Evolutionary conservation across 2,113 vertebrate species (phyloP), one percentile per base, ranked within the genome.

Genomic region (Hepsetus odoe): DNA sequence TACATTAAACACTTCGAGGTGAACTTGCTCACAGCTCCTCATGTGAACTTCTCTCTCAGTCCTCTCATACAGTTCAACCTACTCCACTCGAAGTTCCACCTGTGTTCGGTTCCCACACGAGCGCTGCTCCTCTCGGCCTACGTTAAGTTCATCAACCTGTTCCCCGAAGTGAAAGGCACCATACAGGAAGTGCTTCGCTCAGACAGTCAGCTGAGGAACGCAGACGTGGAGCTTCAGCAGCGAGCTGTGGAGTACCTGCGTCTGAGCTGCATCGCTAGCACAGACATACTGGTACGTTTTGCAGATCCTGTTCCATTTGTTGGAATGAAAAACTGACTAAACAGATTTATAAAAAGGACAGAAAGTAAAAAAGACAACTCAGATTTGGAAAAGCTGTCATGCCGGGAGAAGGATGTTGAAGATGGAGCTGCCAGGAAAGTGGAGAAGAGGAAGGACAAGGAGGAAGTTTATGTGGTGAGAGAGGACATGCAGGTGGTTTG

Each of bases 131-230:
- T 97, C 74, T 97, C 96, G 0, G 95, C 96, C 76, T 97, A 97
- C 86, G 96, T 97, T 91, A 97, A 97, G 87, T 97, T 97, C 77
- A 96, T 97, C 90, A 97, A 97, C 90, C 93, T 97, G 78, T 97
- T 97, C 88, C 96, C 96, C 0, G 96, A 97, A 93, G 96, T 95
- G 77, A 97, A 97, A 93, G 87, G 92, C 81, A 97, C 96, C 81
- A 97, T 97, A 87, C 96, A 97, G 71, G 96, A 96, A 1, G 96
- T 97, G 61, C 91, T 97, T 74, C 95, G 96, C 72, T 96, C 94
- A 0, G 96, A 96, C 90, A 96, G 95, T 87, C 96, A 97, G 91
- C 94, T 97, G 85, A 93, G 96, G 66, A 97, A 97, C 30, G 95
- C 95, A 0, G 96, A 97, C 0, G 96, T 96, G 83, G 96, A 97